Evolutionary conservation across 2,888 invertebrate species (phyloP), one percentile per base, ranked within the genome.

Genomic region (Ichneumon xanthorius): DNA sequence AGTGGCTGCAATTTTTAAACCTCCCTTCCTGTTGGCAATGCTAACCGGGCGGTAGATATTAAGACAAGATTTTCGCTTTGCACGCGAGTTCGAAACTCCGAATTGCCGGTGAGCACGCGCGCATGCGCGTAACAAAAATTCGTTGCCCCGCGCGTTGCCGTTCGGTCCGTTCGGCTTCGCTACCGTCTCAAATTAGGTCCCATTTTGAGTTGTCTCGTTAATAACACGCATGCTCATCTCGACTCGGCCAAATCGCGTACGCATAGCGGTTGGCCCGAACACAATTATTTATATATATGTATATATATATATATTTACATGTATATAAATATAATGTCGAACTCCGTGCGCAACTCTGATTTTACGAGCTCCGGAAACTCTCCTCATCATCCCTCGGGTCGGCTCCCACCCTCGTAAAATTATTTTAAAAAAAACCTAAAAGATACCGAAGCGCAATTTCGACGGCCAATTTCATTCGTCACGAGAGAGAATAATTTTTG

Each of bases 181-280:
- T 79, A 82, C 82, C 71, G 33, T 65, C 65, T 55, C 55, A 85
- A 85, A 85, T 85, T 82, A 82, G 55, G 63, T 80, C 81, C 72
- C 70, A 85, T 86, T 87, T 83, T 84, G 14, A 70, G 80, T 81
- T 83, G 83, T 85, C 80, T 82, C 61, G 82, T 85, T 87, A 87
- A 87, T 85, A 84, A 85, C 85, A 71, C 76, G 67, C 76, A 76
- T 67, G 73, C 73, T 71, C 71, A 67, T 82, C 63, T 53, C 72
- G 45, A 26, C 73, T 78, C 58, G 81, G 77, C 68, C 61, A 78
- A 37, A 78, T 61, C 73, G 77, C 67, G 37, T 55, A 40, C 65
- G 33, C 48, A 5, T n/a, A 71, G 26, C 26, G 67, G 33, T 65
- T 48, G n/a, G 58, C 40, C 16, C 33, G 14, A 55, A 7, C 48